Percentiles rank a stretch among this genome's conserved stretches.
Evolutionary conservation across 2,113 vertebrate genomes (phyloP).

Genomic region (Pelodiscus sinensis): DNA sequence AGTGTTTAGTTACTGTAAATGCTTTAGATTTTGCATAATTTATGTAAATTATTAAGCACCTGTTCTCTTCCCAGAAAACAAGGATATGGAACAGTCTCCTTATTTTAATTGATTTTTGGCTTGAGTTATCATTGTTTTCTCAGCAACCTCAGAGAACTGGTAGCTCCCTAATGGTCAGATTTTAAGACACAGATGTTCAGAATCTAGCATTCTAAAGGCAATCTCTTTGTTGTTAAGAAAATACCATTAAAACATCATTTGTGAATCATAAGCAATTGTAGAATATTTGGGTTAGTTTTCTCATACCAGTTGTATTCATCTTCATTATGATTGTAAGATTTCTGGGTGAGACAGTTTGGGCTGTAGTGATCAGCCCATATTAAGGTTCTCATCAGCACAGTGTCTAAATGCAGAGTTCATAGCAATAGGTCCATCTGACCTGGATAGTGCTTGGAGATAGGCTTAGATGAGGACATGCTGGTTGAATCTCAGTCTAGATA

Average conservation of each 20-base stretch:
- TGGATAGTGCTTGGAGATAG: background rate
- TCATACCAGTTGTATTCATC: background rate
- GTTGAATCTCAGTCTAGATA: background rate
- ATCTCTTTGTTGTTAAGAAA: conserved; percentile 31
- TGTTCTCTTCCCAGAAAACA: conserved; percentile 78
- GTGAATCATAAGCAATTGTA: conserved; percentile 11
- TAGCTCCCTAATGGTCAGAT: conserved; percentile 68
- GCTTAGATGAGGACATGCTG: background rate
- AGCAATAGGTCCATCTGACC: background rate
- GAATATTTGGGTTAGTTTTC: background rate
- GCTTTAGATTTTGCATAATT: conserved; percentile 76
- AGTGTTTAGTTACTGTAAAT: conserved; percentile 73
- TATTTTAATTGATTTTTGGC: conserved; percentile 77
- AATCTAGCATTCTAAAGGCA: conserved; percentile 46
- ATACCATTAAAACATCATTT: conserved; percentile 53
- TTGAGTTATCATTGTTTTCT: conserved; percentile 73
- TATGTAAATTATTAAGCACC: conserved; percentile 82
- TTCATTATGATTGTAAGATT: background rate
- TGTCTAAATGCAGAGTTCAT: background rate
- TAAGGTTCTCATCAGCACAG: background rate
- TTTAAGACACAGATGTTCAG: conserved; percentile 73
- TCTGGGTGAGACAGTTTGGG: background rate
- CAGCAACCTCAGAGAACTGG: conserved; percentile 53
- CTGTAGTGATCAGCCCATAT: background rate
- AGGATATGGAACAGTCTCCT: conserved; percentile 67